Percentiles rank a stretch among this genome's conserved stretches.
Evolutionary conservation across 1,140 invertebrate genomes (phyloP).

Genomic region (Leptinotarsa defecta): DNA sequence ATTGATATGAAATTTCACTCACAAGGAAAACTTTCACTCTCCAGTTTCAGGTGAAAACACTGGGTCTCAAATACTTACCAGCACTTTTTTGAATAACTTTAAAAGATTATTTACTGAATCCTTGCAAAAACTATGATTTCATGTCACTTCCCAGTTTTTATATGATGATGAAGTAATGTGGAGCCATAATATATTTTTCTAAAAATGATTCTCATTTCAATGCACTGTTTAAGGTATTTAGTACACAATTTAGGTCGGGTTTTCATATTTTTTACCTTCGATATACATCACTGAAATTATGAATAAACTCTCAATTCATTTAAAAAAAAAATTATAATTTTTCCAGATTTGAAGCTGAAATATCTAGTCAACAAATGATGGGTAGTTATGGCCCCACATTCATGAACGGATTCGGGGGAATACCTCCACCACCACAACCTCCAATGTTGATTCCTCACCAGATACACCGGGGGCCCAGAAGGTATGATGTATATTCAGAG

Average conservation of each 20-base stretch:
- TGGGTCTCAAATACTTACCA: too few relatives aligned
- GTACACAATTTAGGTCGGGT: too few relatives aligned
- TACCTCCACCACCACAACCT: slow-evolving; percentile 62
- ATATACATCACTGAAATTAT: not conserved
- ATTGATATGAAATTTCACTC: not conserved
- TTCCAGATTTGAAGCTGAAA: slow-evolving; percentile 83
- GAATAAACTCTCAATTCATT: slow-evolving; percentile 9
- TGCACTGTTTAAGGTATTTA: too few relatives aligned
- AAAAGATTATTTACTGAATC: too few relatives aligned
- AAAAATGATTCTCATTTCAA: too few relatives aligned
- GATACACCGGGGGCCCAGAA: slow-evolving; percentile 58
- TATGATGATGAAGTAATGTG: too few relatives aligned
- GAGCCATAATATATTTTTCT: too few relatives aligned
- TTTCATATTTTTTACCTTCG: not conserved
- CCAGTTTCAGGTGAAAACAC: too few relatives aligned
- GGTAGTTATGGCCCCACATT: slow-evolving; percentile 63
- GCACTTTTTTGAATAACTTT: too few relatives aligned
- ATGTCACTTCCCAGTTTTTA: too few relatives aligned
- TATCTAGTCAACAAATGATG: slow-evolving; percentile 71
- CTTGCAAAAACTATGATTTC: too few relatives aligned
- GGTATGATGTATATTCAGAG: slow-evolving; percentile 36
- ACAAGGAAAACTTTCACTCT: too few relatives aligned
- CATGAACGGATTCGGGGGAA: slow-evolving; percentile 55
- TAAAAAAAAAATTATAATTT: slow-evolving; percentile 7
- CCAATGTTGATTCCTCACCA: slow-evolving; percentile 65